Base-by-base conservation (phyloP, 2,888 invertebrate genomes). In the Hirtodrosophila histrioides region DNA sequence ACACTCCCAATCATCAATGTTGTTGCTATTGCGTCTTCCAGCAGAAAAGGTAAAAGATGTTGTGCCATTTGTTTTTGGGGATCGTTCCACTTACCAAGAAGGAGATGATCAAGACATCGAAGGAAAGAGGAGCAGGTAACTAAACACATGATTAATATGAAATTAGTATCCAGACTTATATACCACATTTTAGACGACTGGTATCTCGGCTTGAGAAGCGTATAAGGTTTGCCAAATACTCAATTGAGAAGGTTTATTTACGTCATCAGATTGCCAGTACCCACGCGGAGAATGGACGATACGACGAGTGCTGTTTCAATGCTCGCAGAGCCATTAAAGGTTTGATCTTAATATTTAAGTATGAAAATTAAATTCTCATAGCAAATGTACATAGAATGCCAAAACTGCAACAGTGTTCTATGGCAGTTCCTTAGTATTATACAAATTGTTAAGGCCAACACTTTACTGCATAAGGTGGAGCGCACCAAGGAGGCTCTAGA, bases 221-320 rank as follows among this genome's bases (percentile, higher is more conserved):
- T 0, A 75, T 90, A 58, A 40, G 61, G 2, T 90, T 89, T 65
- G 78, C 90, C 0, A 88, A 86, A 50, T 81, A 88, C 53, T 77
- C 89, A 0, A 89, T 91, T 5, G 90, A 91, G 17, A 89, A 79
- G 31, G 85, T 87, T 29, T 91, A 91, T 54, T 23, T 91, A 0
- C 46, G 75, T 12, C 86, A 91, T 50, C 83, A 86, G 55, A 88
- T 91, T 3, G 86, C 91, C 0, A 56, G 74, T 1, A 48, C 63
- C 0, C 84, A 88, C 24, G 67, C 80, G 40, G 31, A 31, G 9
- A 7, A 31, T 7, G 31, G 31, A 31, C 88, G 82, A 7, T 88
- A 86, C 24, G 89, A 90, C n/a, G 90, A 89, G 46, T 90, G 90
- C 24, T 83, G 85, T 11, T 86, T 79, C 0, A 78, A 74, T 43